Base-by-base conservation (phyloP, 1,140 invertebrate genomes). In the Tetranychus urticae region DNA sequence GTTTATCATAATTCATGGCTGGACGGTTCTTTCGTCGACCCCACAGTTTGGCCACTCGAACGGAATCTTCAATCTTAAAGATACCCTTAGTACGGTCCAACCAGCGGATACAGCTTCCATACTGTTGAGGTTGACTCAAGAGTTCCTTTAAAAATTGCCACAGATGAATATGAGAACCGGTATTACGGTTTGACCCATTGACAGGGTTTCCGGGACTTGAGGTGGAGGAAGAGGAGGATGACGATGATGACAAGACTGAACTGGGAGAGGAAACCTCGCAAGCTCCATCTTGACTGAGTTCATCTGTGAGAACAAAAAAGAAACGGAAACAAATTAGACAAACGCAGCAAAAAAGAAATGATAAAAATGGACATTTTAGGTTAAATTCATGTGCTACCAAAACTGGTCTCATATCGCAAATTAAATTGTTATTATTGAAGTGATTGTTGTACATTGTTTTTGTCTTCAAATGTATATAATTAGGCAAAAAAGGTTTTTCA, bases 1-100 rank as follows among this genome's bases (percentile, higher is more conserved):
- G 75, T 71, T 99, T 99, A 77, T 99, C 94, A 75, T 98, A 98
- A 76, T 99, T 98, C 93, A 98, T 98, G 3, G 91, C 90, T 0
- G 93, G 91, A 13, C 93, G 78, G 75, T 98, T 98, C 73, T 98
- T 99, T 52, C 93, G 78, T 64, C 86, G 82, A 46, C 94, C 94
- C 94, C 94, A 99, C 5, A 96, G 78, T 62, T 84, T 79, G 0
- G 94, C 94, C 33, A 98, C 90, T 63, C 86, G 80, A 31, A 93
- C 88, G 6, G 90, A 96, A 75, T 97, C 92, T 73, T 98, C 93
- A 70, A 99, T 98, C 77, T 97, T 98, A 78, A 98, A 98, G 10
- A 97, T 86, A 14, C 93, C 91, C 72, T 88, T 86, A 69, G 77
- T 79, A 66, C 90, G 80, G 70, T 98, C 90, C 61, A 97, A 72